Base-by-base conservation (phyloP, 1,140 invertebrate genomes). In the Batillaria attramentaria region DNA sequence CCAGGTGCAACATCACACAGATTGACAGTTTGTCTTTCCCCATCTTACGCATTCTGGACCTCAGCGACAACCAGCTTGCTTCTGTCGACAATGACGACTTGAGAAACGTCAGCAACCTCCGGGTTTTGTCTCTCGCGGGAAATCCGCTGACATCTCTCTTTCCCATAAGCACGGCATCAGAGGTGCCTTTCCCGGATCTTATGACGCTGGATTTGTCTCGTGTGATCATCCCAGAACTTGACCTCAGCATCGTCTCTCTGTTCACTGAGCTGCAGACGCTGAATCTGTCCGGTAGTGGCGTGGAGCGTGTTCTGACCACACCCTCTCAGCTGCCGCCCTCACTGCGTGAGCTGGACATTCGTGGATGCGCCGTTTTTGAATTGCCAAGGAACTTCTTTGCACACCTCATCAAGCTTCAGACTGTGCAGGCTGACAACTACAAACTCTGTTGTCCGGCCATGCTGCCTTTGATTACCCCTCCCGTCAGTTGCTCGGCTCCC, bases 391-490 rank as follows among this genome's bases (percentile, higher is more conserved):
- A 50, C 46, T 13, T 50, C 24, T 50, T 50, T 24, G 8, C 24
- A 24, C 10, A 24, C 10, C 46, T 50, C 10, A 24, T 13, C 10
- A 10, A 50, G 8, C 46, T 50, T 8, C 46, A 50, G 46, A 13
- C 46, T 50, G 46, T 50, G 8, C 46, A 24, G 46, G 75, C 79
- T n/a, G 82, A 83, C 62, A 60, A 62, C 3, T 85, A 79, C 60
- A 75, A 69, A 37, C 33, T 86, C 35, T 86, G 85, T 69, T 86
- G 85, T 66, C 60, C 79, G 8, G 65, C 41, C 24, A 43, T 62
- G 3, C 31, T 57, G 3, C 50, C 66, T 13, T 75, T 74, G 50
- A 62, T 66, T 28, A 37, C 57, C 1, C 8, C 35, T 6, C 74
- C 73, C 8, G 31, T 68, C 1, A 41, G 76, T 0, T 87, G 86